These are phyloP conservation scores for Deilephila porcellus DNA, from an alignment of 2,888 invertebrate genomes.

Conservation along the genomic window DNA sequence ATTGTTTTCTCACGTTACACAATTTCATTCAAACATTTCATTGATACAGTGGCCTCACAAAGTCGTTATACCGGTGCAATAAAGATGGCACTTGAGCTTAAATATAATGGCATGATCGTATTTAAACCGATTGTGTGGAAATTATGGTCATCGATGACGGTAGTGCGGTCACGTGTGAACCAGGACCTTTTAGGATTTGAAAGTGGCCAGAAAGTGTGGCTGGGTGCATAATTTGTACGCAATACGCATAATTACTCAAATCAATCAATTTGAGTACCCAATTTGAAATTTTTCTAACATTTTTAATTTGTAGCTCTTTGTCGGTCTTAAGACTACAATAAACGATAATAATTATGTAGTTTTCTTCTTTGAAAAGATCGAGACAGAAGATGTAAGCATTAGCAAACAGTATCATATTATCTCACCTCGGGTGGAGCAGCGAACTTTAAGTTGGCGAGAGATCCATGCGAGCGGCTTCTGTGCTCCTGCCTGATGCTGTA, in stretches of 20 bases:
- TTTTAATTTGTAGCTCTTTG: too few relatives aligned
- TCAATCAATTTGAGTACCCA: too few relatives aligned
- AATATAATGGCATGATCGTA: background rate
- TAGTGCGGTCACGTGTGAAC: background rate
- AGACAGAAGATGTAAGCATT: too few relatives aligned
- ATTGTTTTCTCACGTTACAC: slow-evolving; percentile 10
- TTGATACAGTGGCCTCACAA: slow-evolving; percentile 9
- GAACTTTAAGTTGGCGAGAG: slow-evolving; percentile 95
- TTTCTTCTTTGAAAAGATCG: background rate
- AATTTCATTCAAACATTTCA: slow-evolving; percentile 24
- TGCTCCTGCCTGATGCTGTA: slow-evolving; percentile 97
- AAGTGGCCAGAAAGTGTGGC: background rate
- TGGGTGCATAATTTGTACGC: background rate
- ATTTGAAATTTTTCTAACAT: too few relatives aligned
- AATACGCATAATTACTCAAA: too few relatives aligned
- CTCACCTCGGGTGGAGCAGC: slow-evolving; percentile 88
- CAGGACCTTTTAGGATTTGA: slow-evolving; percentile 1
- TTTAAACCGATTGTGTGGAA: slow-evolving; percentile 2
- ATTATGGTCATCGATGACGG: slow-evolving; percentile 6
- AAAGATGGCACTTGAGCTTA: background rate
- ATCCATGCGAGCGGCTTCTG: slow-evolving; percentile 95
- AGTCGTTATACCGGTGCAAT: background rate
- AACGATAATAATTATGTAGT: too few relatives aligned
- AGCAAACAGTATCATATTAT: background rate
- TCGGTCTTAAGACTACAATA: too few relatives aligned